Conservation (phyloP, 2,113 vertebrate genomes). For the Pollimyrus isidori region DNA sequence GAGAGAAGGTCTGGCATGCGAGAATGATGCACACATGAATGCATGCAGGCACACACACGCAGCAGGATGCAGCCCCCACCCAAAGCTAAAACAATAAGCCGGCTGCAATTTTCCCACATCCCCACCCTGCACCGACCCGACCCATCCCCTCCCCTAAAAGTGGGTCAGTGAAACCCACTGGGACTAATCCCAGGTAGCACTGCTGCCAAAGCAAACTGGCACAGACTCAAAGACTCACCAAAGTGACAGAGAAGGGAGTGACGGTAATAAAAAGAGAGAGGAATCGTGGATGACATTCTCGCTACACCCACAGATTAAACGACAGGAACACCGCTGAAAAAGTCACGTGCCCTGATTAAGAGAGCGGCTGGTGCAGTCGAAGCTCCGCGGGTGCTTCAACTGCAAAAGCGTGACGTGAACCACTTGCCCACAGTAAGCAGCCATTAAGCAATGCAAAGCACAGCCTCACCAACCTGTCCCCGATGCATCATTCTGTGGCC, state of each 20-base stretch:
- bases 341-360: neutral
- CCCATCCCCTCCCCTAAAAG: neutral
- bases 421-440: neutral
- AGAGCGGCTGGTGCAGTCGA: neutral
- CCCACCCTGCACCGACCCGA: neutral
- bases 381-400: neutral
- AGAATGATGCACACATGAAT: neutral
- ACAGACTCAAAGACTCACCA: neutral
- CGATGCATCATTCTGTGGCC: neutral
- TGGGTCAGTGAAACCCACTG: neutral
- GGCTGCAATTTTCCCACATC: neutral
- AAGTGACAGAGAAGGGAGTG: neutral
- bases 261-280: neutral
- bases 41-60: neutral
- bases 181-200: neutral
- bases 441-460: neutral
- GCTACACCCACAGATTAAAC: neutral
- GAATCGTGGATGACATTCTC: neutral
- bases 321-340: neutral
- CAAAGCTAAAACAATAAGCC: neutral
- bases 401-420: neutral
- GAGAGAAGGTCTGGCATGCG: neutral
- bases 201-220: neutral
- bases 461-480: neutral
- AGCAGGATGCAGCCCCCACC: neutral